Evolutionary conservation across 2,797 vertebrate species (phyloP).

Genomic region (Sebastes miniatus): DNA sequence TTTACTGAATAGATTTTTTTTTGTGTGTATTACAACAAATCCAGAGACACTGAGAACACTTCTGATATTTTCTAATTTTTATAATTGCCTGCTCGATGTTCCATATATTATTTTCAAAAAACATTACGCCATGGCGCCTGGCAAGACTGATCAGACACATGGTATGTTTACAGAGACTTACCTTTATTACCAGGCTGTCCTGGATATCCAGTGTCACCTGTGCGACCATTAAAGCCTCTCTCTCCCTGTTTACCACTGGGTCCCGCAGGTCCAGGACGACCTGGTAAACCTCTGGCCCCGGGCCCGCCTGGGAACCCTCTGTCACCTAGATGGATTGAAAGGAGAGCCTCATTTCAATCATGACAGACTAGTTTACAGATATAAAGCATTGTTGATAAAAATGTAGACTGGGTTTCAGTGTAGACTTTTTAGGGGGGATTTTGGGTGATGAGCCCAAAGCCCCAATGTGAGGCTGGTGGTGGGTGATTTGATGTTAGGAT

Average conservation of each 20-base stretch:
- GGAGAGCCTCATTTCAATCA: not conserved
- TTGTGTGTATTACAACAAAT: not conserved
- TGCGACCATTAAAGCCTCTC: conserved; percentile 42
- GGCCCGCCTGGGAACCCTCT: conserved; percentile 38
- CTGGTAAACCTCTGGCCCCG: conserved; percentile 27
- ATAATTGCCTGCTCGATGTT: not conserved
- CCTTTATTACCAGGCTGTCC: conserved; percentile 62
- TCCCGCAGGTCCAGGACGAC: conserved; percentile 51
- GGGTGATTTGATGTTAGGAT: not conserved
- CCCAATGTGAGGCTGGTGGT: too few relatives aligned
- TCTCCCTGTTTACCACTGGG: conserved; percentile 56
- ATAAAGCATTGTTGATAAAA: not conserved
- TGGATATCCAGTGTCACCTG: conserved; percentile 45
- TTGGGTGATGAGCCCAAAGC: not conserved
- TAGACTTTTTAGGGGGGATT: not conserved
- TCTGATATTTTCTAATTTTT: not conserved
- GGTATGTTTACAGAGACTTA: not conserved
- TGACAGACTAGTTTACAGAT: not conserved
- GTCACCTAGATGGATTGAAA: conserved; percentile 43
- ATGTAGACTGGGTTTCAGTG: not conserved
- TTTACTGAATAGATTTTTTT: not conserved
- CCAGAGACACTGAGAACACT: not conserved
- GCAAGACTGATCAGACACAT: not conserved
- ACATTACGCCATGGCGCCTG: not conserved
- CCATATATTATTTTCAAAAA: not conserved